Evolutionary conservation across 1,140 invertebrate genomes (phyloP).

Genomic region (Brachionus rubens): DNA sequence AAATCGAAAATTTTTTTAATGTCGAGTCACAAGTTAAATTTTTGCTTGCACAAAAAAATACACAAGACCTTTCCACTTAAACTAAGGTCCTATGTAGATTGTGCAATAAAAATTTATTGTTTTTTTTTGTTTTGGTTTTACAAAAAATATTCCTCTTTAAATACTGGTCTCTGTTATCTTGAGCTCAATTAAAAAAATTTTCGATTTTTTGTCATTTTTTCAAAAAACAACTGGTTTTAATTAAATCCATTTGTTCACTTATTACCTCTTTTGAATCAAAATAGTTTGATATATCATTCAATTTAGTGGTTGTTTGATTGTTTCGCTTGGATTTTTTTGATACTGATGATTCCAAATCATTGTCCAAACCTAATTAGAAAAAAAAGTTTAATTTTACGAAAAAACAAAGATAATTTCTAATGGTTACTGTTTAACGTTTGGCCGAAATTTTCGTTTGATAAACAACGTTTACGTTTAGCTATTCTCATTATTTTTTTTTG

Average conservation of each 20-base stretch:
- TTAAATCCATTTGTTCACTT: slow-evolving; percentile 19
- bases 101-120: slow-evolving; percentile 39
- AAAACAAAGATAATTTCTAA: not conserved
- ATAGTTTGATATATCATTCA: slow-evolving; percentile 13
- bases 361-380: not conserved
- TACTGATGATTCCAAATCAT: not conserved
- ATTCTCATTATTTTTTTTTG: slow-evolving; percentile 19
- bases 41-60: slow-evolving; percentile 34
- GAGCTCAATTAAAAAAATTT: no score
- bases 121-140: not conserved
- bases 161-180: no score
- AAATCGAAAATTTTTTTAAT: not conserved
- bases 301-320: slow-evolving; percentile 1
- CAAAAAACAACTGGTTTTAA: slow-evolving; percentile 29
- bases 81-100: slow-evolving; percentile 42
- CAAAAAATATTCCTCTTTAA: no score
- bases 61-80: not conserved
- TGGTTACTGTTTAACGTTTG: not conserved
- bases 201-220: no score
- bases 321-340: not conserved
- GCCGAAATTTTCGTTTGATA: not conserved
- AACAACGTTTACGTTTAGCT: slow-evolving; percentile 17
- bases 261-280: not conserved
- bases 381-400: no score
- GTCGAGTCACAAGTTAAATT: not conserved